These are phyloP conservation scores for Drosophila atripex DNA, from an alignment of 2,888 invertebrate genomes.

Conservation along the genomic window DNA sequence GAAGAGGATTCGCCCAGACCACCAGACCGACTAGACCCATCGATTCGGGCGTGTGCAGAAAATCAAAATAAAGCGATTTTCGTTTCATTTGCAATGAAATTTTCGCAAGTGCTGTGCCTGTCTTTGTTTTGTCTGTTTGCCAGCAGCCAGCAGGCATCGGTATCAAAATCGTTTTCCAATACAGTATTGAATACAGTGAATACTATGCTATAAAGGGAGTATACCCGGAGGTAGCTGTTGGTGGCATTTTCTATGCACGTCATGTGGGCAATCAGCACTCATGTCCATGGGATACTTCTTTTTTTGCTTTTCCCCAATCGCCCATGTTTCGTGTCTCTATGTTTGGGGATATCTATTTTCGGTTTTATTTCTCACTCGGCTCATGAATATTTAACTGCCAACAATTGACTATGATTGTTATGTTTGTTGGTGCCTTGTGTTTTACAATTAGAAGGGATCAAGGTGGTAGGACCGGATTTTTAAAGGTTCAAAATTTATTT, in stretches of 20 bases:
- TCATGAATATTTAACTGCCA: conserved; percentile 76
- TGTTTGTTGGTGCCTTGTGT: conserved; percentile 50
- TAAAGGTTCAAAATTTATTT: conserved; percentile 24
- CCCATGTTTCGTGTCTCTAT: conserved; percentile 3
- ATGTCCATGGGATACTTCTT: conserved; percentile 50
- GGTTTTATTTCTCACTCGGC: conserved; percentile 70
- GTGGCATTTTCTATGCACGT: conserved; percentile 62
- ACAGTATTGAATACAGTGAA: conserved; percentile 45
- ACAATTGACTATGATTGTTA: conserved; percentile 77
- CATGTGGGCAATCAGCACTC: conserved; percentile 74
- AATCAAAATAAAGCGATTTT: conserved; percentile 79
- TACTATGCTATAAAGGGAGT: conserved; percentile 20
- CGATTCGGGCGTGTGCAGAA: conserved; percentile 67
- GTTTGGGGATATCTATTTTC: conserved; percentile 46
- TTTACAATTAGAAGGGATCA: conserved; percentile 60
- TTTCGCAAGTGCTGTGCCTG: conserved; percentile 61
- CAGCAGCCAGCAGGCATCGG: conserved; percentile 19
- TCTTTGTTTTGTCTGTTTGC: conserved; percentile 55
- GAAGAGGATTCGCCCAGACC: conserved; percentile 47
- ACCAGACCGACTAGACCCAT: conserved; percentile 6
- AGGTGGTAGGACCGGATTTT: background rate
- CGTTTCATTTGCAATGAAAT: conserved; percentile 79
- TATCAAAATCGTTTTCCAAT: conserved; percentile 67
- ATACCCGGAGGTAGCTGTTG: conserved; percentile 4
- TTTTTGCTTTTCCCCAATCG: background rate